Conservation (phyloP, 2,888 invertebrate genomes). For the Cantharis rufa region DNA sequence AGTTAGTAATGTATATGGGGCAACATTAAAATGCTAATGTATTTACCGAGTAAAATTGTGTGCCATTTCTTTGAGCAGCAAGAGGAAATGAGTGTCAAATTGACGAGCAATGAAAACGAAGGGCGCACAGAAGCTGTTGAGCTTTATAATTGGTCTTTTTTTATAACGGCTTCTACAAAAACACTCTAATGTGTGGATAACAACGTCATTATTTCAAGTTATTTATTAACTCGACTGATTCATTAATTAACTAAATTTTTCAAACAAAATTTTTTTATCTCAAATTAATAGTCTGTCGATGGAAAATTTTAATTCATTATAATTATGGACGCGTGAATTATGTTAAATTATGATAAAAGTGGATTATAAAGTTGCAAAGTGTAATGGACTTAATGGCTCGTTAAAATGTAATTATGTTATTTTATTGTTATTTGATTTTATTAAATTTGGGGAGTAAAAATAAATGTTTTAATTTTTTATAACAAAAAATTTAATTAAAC, state of each 20-base stretch:
- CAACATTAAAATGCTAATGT: slow-evolving; percentile 49
- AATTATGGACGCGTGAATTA: background rate
- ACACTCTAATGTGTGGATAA: background rate
- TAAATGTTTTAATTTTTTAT: background rate
- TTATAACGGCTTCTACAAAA: background rate
- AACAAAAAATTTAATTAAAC: background rate
- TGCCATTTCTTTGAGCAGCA: slow-evolving; percentile 38
- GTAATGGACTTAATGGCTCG: background rate
- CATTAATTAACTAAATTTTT: background rate
- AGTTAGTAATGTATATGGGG: slow-evolving; percentile 41
- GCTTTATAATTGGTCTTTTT: background rate
- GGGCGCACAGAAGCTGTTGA: slow-evolving; percentile 19
- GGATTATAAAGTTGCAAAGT: background rate
- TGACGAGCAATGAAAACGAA: slow-evolving; percentile 21
- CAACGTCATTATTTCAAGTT: background rate
- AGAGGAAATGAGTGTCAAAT: slow-evolving; percentile 34
- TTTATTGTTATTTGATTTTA: background rate
- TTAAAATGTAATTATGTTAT: background rate
- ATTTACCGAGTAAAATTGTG: slow-evolving; percentile 41
- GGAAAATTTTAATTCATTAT: background rate
- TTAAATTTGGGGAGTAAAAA: background rate
- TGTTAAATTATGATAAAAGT: background rate
- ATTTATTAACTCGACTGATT: background rate
- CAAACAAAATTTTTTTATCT: background rate
- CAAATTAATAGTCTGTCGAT: background rate